A percentile compares a stretch with the other conserved stretches of the same genome.
These are phyloP conservation scores for Oscheius onirici DNA, from an alignment of 2,888 invertebrate genomes.

Conservation along the genomic window DNA sequence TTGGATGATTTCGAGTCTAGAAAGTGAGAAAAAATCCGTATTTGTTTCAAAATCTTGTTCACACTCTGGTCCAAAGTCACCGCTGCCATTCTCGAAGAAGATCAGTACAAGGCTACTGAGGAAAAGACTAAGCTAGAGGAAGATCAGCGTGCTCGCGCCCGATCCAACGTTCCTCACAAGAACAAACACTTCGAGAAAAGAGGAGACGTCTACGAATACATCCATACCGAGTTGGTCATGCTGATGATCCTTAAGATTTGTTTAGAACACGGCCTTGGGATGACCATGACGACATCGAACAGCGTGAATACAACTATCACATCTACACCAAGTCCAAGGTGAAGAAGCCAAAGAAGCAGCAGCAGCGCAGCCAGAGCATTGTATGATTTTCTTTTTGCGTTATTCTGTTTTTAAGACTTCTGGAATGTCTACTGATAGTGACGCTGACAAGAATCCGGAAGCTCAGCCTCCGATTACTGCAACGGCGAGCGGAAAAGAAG, in stretches of 20 bases:
- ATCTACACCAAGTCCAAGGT: constrained; percentile 40
- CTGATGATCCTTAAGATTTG: neutral
- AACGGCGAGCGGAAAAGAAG: neutral
- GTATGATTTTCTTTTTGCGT: neutral
- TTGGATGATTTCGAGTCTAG: constrained; percentile 87
- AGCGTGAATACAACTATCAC: constrained; percentile 78
- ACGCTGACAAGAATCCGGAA: neutral
- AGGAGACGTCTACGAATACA: constrained; percentile 80
- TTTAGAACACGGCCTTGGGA: constrained; percentile 84
- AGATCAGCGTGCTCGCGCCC: constrained; percentile 76
- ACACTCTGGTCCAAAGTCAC: constrained; percentile 86
- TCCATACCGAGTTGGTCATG: constrained; percentile 78
- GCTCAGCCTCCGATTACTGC: neutral
- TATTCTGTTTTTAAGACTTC: constrained; percentile 1
- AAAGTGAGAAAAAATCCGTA: constrained; percentile 73
- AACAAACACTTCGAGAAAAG: constrained; percentile 76
- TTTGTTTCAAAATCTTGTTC: constrained; percentile 8
- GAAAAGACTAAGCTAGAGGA: constrained; percentile 91
- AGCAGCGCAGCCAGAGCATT: constrained; percentile 17
- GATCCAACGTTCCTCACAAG: constrained; percentile 77
- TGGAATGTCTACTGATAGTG: constrained; percentile 6
- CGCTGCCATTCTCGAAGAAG: constrained; percentile 83
- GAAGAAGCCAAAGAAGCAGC: neutral
- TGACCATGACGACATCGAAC: constrained; percentile 84
- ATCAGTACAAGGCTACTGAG: constrained; percentile 86